A percentile compares a stretch with the other conserved stretches of the same genome.
These are phyloP conservation scores for Pterocles burchelli DNA, from an alignment of 2,113 vertebrate species.

Conservation along the genomic window DNA sequence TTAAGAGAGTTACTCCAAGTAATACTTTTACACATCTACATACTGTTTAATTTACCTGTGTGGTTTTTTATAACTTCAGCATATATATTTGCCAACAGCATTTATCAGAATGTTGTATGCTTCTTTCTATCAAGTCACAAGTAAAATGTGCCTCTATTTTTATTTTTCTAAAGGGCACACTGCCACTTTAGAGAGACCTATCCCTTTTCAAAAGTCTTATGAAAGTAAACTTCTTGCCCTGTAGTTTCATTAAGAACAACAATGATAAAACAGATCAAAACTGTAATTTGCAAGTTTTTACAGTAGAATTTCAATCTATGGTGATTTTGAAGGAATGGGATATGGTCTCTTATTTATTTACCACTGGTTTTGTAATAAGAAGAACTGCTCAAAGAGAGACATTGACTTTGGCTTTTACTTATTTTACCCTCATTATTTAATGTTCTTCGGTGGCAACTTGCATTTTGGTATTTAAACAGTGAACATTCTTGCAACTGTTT, in stretches of 20 bases:
- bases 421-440: constrained; percentile 80
- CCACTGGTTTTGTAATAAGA: constrained; percentile 29
- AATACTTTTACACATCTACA: not conserved
- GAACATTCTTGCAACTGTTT: constrained; percentile 36
- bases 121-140: constrained; percentile 83
- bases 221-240: constrained; percentile 5
- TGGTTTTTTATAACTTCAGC: not conserved
- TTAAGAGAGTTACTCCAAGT: not conserved
- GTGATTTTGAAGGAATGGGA: constrained; percentile 70
- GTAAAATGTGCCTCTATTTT: constrained; percentile 72
- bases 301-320: not conserved
- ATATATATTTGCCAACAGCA: not conserved
- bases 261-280: not conserved
- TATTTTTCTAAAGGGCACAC: constrained; percentile 69
- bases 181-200: constrained; percentile 78
- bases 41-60: not conserved
- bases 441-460: constrained; percentile 18
- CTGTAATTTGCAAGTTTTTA: not conserved
- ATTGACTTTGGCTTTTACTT: constrained; percentile 61
- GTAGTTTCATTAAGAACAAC: not conserved
- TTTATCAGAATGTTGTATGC: not conserved
- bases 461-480: constrained; percentile 22
- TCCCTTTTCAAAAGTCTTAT: constrained; percentile 60
- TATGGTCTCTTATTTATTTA: constrained; percentile 69
- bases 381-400: constrained; percentile 33